Evolutionary conservation across 2,797 vertebrate genomes (phyloP).

Genomic region (Falco biarmicus): DNA sequence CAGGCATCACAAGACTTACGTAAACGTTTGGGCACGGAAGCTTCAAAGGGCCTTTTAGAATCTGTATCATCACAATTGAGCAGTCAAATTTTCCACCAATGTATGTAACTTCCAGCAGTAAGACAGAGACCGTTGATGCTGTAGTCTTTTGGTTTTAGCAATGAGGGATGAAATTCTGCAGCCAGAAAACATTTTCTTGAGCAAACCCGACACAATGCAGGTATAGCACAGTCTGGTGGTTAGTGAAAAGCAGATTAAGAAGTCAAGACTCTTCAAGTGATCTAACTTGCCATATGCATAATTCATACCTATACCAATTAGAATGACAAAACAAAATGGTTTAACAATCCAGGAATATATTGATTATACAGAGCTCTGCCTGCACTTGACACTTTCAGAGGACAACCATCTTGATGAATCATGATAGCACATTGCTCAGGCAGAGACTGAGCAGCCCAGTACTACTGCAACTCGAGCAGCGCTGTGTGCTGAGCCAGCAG

Average conservation of each 20-base stretch:
- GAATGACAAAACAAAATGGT: background rate
- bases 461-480: background rate
- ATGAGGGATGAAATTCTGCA: background rate
- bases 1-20: background rate
- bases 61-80: background rate
- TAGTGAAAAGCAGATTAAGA: background rate
- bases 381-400: background rate
- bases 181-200: background rate
- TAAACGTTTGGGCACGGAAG: background rate
- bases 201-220: fast-evolving
- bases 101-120: background rate
- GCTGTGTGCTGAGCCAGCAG: fast-evolving
- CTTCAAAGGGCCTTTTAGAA: background rate
- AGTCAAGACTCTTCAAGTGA: background rate
- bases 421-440: fast-evolving
- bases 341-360: background rate
- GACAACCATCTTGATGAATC: background rate
- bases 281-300: background rate
- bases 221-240: background rate
- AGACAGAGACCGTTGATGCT: background rate
- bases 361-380: background rate
- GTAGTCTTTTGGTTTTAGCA: background rate
- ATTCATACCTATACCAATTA: background rate
- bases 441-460: background rate
- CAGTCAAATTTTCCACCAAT: background rate